Percentiles rank a stretch among this genome's conserved stretches.
Evolutionary conservation across 2,113 vertebrate species (phyloP).

Genomic region (Epinephelus cyanopodus): DNA sequence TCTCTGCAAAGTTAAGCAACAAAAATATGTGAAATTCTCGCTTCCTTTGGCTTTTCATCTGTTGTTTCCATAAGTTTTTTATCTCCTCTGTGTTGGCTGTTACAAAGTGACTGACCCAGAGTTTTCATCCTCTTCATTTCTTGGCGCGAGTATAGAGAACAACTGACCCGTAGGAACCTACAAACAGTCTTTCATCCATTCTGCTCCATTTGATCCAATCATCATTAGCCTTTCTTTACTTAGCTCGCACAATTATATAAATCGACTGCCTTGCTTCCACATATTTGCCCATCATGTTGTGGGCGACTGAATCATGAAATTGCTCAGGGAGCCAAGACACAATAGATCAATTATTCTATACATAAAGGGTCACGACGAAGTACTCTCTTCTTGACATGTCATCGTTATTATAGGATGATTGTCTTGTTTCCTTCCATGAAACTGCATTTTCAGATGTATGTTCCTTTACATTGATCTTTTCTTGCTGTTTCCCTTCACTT

Average conservation of each 20-base stretch:
- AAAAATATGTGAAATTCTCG: not conserved
- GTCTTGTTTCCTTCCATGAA: not conserved
- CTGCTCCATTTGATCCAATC: constrained; percentile 55
- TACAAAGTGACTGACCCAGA: not conserved
- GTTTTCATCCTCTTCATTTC: not conserved
- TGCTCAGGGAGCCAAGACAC: constrained; percentile 1
- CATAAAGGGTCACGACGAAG: constrained; percentile 3
- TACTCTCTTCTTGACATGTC: not conserved
- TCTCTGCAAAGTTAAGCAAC: not conserved
- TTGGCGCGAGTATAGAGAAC: not conserved
- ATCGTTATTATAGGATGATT: not conserved
- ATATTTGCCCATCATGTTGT: constrained; percentile 11
- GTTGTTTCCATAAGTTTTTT: not conserved
- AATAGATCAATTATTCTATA: constrained; percentile 20
- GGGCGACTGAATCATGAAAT: constrained; percentile 13
- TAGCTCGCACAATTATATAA: constrained; percentile 44
- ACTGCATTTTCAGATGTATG: not conserved
- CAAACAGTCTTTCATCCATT: constrained; percentile 24
- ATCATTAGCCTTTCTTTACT: constrained; percentile 57
- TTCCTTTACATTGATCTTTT: not conserved
- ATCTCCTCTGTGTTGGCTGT: not conserved
- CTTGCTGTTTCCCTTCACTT: not conserved
- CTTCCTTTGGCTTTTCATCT: not conserved
- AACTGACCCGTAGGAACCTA: constrained; percentile 36
- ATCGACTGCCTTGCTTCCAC: constrained; percentile 22